Evolutionary conservation across 2,113 vertebrate species (phyloP).

Genomic region (Tragelaphus imberbis): DNA sequence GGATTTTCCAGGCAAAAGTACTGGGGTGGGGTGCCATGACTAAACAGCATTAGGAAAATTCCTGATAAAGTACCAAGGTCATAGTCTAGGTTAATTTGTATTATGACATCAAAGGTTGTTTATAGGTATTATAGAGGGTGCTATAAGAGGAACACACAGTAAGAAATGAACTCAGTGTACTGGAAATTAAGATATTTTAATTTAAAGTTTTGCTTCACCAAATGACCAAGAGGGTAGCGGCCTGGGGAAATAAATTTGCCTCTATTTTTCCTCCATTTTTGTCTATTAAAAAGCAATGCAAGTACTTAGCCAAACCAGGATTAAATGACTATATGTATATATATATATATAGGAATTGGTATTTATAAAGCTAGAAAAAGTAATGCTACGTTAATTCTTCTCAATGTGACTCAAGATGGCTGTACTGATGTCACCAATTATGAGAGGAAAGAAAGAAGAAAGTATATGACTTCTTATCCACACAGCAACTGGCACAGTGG

Average conservation of each 20-base stretch:
- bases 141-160: background rate
- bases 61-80: background rate
- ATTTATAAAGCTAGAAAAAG: background rate
- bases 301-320: background rate
- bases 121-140: background rate
- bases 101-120: background rate
- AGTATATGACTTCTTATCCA: background rate
- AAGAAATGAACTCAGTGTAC: background rate
- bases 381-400: background rate
- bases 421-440: background rate
- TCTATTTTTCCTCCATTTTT: background rate
- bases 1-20: no score
- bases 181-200: constrained; percentile 3
- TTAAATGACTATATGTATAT: background rate
- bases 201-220: background rate
- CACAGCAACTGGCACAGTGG: background rate
- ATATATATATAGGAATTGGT: background rate
- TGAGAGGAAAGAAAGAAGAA: background rate
- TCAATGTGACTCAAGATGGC: background rate
- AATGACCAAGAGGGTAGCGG: background rate
- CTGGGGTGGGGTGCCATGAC: no score
- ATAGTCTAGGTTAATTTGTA: background rate
- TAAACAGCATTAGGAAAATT: background rate
- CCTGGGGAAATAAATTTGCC: background rate
- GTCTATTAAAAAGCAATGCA: background rate